These are phyloP conservation scores for Echinarachnius parma DNA, from an alignment of 53 echinoderm and acorn worm species.

Conservation along the genomic window DNA sequence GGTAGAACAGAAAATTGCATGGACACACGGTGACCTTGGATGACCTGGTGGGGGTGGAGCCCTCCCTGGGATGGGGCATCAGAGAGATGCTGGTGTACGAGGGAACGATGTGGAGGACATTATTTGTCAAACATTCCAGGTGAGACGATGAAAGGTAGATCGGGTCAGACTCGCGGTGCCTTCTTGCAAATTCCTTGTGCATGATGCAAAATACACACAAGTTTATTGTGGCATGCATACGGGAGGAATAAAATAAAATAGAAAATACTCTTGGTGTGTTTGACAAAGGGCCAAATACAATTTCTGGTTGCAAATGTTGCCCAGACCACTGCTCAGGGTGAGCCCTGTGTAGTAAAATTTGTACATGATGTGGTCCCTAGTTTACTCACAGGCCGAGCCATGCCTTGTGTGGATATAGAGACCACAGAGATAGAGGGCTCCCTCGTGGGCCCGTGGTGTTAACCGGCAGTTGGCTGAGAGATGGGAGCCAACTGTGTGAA, in stretches of 20 bases:
- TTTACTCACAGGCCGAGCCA: slow-evolving; percentile 30
- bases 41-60: slow-evolving; percentile 81
- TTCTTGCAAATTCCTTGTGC: too few species aligned
- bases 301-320: too few species aligned
- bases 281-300: too few species aligned
- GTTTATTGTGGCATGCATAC: too few species aligned
- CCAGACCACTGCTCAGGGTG: too few species aligned
- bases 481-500: slow-evolving; percentile 26
- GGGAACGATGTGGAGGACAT: slow-evolving; percentile 74
- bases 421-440: slow-evolving; percentile 31
- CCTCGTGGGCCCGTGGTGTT: slow-evolving; percentile 1
- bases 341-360: too few species aligned
- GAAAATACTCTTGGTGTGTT: too few species aligned
- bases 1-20: slow-evolving; percentile 95
- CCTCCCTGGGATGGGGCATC: slow-evolving; percentile 69
- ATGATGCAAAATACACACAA: too few species aligned
- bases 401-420: slow-evolving; percentile 40
- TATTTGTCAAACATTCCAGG: slow-evolving; percentile 93
- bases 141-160: too few species aligned
- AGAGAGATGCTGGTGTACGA: slow-evolving; percentile 78
- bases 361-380: too few species aligned
- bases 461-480: slow-evolving; percentile 32
- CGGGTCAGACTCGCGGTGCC: too few species aligned
- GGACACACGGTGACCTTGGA: slow-evolving; percentile 50
- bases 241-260: too few species aligned